Percentiles rank a stretch among this genome's conserved stretches.
Conservation (phyloP, 2,113 vertebrate species). For the Onychostruthus taczanowskii region DNA sequence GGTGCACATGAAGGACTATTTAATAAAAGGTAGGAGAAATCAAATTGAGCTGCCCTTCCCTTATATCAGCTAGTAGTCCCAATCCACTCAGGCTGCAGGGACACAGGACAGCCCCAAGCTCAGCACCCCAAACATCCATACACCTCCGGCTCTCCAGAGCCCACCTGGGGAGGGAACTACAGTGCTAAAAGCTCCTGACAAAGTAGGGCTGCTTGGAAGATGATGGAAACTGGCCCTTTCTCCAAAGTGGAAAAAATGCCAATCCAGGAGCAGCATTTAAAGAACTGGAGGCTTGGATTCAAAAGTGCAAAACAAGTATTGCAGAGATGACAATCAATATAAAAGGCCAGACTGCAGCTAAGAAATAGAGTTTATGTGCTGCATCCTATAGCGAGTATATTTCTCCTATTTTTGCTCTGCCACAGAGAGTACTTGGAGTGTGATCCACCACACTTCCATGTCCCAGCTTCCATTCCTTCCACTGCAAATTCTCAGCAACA, state of each 20-base stretch:
- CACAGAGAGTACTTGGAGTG: not conserved
- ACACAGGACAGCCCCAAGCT: not conserved
- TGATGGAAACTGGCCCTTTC: not conserved
- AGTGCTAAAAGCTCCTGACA: not conserved
- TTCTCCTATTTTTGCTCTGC: not conserved
- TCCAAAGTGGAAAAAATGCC: not conserved
- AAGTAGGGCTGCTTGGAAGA: not conserved
- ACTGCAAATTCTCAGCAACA: not conserved
- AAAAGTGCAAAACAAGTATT: not conserved
- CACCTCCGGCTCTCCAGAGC: not conserved
- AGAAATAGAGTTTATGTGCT: not conserved
- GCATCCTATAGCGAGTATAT: not conserved
- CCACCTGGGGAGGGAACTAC: not conserved
- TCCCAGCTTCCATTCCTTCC: not conserved
- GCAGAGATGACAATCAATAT: not conserved
- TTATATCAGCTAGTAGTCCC: not conserved
- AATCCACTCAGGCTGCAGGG: not conserved
- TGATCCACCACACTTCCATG: not conserved
- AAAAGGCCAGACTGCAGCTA: not conserved
- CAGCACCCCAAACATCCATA: not conserved
- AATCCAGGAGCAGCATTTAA: not conserved
- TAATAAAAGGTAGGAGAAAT: not conserved
- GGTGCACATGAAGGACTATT: not conserved
- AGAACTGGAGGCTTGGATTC: not conserved
- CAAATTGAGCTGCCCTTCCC: not conserved